phyloP scores from a whole-genome alignment of 2,113 vertebrate species.

The Clarias gariepinus region DNA sequence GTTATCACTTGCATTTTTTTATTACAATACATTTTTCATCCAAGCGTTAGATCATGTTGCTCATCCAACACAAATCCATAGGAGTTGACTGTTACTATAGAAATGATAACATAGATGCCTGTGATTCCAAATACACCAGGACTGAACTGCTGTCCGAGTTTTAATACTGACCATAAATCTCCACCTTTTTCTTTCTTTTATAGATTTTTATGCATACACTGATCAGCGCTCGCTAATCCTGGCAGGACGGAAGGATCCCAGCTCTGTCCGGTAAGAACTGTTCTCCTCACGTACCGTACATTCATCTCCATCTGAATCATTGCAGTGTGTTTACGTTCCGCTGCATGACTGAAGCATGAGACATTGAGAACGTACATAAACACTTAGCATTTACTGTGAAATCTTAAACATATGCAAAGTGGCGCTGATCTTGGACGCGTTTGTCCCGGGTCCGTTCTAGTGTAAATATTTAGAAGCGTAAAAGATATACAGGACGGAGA shows the following conservation, averaged over 20 bases:
- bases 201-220: slow-evolving; percentile 35
- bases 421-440: not conserved
- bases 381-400: not conserved
- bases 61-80: not conserved
- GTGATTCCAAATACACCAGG: not conserved
- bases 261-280: slow-evolving; percentile 49
- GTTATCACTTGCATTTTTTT: not conserved
- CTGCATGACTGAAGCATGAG: not conserved
- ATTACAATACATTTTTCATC: too few species aligned
- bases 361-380: not conserved
- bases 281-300: not conserved
- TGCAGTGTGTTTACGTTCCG: slow-evolving; percentile 4
- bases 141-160: not conserved
- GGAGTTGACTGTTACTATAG: not conserved
- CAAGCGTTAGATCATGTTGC: not conserved
- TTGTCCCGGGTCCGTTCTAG: not conserved
- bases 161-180: not conserved
- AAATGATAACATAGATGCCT: not conserved
- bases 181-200: not conserved
- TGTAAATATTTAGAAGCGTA: slow-evolving; percentile 3
- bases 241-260: slow-evolving; percentile 38
- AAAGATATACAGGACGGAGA: slow-evolving; percentile 9
- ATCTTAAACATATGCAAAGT: not conserved
- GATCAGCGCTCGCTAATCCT: slow-evolving; percentile 28
- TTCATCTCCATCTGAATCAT: slow-evolving; percentile 2